Conservation (phyloP, 1,140 invertebrate genomes). For the Drosophila pectinifera region DNA sequence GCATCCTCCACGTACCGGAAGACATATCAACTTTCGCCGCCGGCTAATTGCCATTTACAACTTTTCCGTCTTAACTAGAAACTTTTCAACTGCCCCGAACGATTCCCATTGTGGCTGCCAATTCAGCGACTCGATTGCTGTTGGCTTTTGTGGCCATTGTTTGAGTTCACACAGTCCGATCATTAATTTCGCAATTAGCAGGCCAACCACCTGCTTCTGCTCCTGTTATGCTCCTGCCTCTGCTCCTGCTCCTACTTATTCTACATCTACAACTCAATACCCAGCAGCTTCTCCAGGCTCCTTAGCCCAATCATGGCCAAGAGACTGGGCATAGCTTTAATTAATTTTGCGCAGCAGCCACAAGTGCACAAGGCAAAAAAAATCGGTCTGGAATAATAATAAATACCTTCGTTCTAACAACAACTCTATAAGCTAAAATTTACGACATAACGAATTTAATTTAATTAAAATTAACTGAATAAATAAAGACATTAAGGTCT, state of each 20-base stretch:
- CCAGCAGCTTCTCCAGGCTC: background rate
- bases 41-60: slow-evolving; percentile 80
- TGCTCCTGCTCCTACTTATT: background rate
- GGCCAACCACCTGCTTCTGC: slow-evolving; percentile 34
- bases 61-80: slow-evolving; percentile 72
- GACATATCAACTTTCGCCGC: slow-evolving; percentile 60
- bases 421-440: too few species aligned
- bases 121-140: slow-evolving; percentile 65
- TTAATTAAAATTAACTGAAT: background rate
- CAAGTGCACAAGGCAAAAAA: slow-evolving; percentile 8
- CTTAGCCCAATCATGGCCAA: background rate
- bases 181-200: slow-evolving; percentile 80
- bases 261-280: background rate
- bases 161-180: slow-evolving; percentile 73
- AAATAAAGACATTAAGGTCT: too few species aligned
- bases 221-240: background rate
- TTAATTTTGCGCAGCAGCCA: slow-evolving; percentile 53
- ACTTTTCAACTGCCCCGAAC: slow-evolving; percentile 59
- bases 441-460: too few species aligned
- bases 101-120: slow-evolving; percentile 41
- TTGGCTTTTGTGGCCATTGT: slow-evolving; percentile 73
- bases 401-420: background rate
- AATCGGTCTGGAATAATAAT: background rate
- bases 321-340: slow-evolving; percentile 52
- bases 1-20: slow-evolving; percentile 16